Conservation (phyloP, 2,888 invertebrate genomes). For the Melieria crassipennis region DNA sequence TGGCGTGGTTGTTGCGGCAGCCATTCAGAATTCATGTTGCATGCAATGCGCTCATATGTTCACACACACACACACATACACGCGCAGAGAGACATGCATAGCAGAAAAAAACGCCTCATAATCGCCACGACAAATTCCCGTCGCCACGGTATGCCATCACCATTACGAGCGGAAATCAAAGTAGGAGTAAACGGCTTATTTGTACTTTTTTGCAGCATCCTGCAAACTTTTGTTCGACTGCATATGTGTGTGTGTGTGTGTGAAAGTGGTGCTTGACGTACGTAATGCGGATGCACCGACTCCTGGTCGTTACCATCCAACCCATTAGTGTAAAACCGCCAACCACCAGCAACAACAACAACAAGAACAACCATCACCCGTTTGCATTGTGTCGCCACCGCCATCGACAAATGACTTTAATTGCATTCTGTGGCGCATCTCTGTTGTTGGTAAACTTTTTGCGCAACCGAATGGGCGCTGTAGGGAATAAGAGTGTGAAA, state of each 20-base stretch:
- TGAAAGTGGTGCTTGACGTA: background rate
- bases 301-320: background rate
- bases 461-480: too few species aligned
- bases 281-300: background rate
- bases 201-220: conserved; percentile 2
- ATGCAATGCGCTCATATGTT: conserved; percentile 17
- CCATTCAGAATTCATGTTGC: conserved; percentile 27
- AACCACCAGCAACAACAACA: background rate
- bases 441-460: too few species aligned
- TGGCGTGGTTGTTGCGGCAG: conserved; percentile 10
- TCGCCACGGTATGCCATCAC: conserved; percentile 14
- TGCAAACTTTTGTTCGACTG: background rate
- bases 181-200: conserved; percentile 22
- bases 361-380: background rate
- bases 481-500: too few species aligned
- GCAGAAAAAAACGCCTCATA: conserved; percentile 29
- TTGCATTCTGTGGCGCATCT: conserved; percentile 35
- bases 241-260: background rate
- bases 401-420: conserved; percentile 41
- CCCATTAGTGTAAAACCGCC: conserved; percentile 12
- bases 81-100: background rate
- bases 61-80: conserved; percentile 11
- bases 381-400: background rate
- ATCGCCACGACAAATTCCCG: conserved; percentile 27
- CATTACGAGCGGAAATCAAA: conserved; percentile 27